phyloP scores from a whole-genome alignment of 1,140 invertebrate species.

The Drosophila santomea region DNA sequence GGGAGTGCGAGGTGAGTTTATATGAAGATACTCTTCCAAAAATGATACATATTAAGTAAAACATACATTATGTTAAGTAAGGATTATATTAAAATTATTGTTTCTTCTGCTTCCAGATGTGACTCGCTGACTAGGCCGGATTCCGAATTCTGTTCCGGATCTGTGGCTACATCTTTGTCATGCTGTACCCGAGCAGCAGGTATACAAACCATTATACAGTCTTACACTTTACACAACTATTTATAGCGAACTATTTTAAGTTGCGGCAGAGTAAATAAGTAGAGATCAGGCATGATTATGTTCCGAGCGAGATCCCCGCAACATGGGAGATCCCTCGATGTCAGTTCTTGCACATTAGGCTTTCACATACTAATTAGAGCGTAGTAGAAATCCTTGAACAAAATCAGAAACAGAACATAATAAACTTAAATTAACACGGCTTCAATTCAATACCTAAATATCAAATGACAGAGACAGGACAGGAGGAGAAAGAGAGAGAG shows the following conservation, averaged over 20 bases:
- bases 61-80: background rate
- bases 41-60: too few species aligned
- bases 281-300: slow-evolving; percentile 52
- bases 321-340: slow-evolving; percentile 9
- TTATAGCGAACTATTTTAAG: slow-evolving; percentile 78
- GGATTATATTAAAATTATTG: background rate
- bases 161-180: slow-evolving; percentile 42
- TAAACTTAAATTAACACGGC: slow-evolving; percentile 46
- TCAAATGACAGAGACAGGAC: slow-evolving; percentile 21
- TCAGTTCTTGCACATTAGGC: slow-evolving; percentile 42
- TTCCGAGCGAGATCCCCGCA: slow-evolving; percentile 5
- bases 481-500: slow-evolving; percentile 15
- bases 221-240: slow-evolving; percentile 66
- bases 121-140: slow-evolving; percentile 50
- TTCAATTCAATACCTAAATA: slow-evolving; percentile 19
- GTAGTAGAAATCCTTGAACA: slow-evolving; percentile 39
- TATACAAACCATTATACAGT: slow-evolving; percentile 71
- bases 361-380: slow-evolving; percentile 48
- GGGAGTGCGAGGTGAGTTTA: slow-evolving; percentile 39
- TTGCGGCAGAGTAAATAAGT: slow-evolving; percentile 48
- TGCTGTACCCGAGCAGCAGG: slow-evolving; percentile 81
- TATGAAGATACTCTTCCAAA: too few species aligned
- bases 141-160: slow-evolving; percentile 21
- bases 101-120: slow-evolving; percentile 18
- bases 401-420: slow-evolving; percentile 41